Percentiles rank a stretch among this genome's conserved stretches.
Evolutionary conservation across 2,113 vertebrate species (phyloP).

Genomic region (Antennarius striatus): DNA sequence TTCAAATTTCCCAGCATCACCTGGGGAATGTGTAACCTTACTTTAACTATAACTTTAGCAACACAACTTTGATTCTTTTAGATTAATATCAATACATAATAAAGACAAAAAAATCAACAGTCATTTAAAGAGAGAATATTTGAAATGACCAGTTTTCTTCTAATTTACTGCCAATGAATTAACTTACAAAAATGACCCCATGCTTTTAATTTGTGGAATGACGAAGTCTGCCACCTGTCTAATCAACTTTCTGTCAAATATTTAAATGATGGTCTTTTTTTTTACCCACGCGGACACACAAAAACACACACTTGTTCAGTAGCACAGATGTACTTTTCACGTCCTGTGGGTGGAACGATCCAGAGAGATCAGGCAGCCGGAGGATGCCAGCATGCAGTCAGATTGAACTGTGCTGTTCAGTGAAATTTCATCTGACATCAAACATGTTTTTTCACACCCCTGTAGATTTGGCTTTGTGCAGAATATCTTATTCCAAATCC

Average conservation of each 20-base stretch:
- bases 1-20: too few relatives aligned
- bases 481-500: constrained; percentile 53
- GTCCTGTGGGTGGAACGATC: constrained; percentile 64
- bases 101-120: too few relatives aligned
- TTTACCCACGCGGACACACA: not conserved
- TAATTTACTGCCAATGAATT: too few relatives aligned
- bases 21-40: too few relatives aligned
- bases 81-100: too few relatives aligned
- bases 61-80: too few relatives aligned
- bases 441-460: constrained; percentile 62
- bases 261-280: constrained; percentile 22
- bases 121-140: too few relatives aligned
- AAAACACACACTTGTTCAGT: constrained; percentile 22
- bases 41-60: too few relatives aligned
- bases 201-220: constrained; percentile 10
- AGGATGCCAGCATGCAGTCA: constrained; percentile 61
- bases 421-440: constrained; percentile 60
- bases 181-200: too few relatives aligned
- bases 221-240: constrained; percentile 26
- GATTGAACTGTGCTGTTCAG: constrained; percentile 48
- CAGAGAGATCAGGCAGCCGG: constrained; percentile 53
- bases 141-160: too few relatives aligned
- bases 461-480: constrained; percentile 56
- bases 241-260: constrained; percentile 21
- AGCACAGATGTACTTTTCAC: constrained; percentile 52